A percentile compares a stretch with the other conserved stretches of the same genome.
phyloP scores from a whole-genome alignment of 2,113 vertebrate species.

The Mungos mungo region DNA sequence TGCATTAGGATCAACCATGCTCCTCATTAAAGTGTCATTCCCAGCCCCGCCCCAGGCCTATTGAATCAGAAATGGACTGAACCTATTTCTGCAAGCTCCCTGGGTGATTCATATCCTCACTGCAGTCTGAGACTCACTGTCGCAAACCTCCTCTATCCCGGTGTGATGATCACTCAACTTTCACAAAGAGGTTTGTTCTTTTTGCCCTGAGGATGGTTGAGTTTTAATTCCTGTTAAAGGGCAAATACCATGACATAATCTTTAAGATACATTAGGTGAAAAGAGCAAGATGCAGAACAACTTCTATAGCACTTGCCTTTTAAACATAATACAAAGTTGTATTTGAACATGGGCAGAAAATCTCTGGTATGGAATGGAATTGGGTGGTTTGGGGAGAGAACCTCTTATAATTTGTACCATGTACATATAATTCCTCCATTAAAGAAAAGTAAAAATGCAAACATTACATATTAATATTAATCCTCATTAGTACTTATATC shows the following conservation, averaged over 20 bases:
- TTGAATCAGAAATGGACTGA: neutral
- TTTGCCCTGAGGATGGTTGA: neutral
- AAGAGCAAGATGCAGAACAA: neutral
- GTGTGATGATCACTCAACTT: neutral
- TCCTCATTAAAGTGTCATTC: neutral
- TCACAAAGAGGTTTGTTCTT: neutral
- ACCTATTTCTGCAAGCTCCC: neutral
- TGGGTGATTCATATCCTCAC: neutral
- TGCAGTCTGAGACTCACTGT: neutral
- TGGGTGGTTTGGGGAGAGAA: neutral
- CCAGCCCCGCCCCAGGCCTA: neutral
- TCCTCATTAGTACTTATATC: neutral
- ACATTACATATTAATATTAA: neutral
- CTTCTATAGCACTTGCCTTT: neutral
- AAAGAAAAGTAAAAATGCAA: neutral
- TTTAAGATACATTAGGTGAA: neutral
- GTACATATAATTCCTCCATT: neutral
- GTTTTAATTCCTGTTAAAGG: neutral
- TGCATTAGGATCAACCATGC: fast-evolving
- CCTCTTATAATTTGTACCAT: neutral
- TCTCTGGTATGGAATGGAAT: neutral
- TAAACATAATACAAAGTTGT: neutral
- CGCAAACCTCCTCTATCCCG: neutral
- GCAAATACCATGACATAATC: neutral
- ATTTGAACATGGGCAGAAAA: neutral